These are phyloP conservation scores for Dryas iulia DNA, from an alignment of 1,140 invertebrate genomes.

Conservation along the genomic window DNA sequence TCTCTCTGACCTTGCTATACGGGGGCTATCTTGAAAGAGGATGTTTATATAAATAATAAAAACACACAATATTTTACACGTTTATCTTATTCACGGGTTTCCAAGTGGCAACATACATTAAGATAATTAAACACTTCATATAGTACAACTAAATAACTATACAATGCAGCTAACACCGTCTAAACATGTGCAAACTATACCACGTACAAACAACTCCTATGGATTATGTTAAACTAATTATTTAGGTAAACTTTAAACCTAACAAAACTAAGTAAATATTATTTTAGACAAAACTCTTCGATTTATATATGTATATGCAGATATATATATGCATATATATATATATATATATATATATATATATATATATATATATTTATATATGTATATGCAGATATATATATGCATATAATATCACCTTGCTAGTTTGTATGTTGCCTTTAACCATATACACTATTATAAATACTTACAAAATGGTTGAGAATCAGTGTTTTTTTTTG, in stretches of 20 bases:
- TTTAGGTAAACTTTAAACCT: background rate
- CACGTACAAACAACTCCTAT: background rate
- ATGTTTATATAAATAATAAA: too few relatives aligned
- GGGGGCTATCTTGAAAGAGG: too few relatives aligned
- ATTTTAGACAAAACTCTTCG: background rate
- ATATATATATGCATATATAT: background rate
- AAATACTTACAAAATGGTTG: too few relatives aligned
- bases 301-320: background rate
- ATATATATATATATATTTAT: too few relatives aligned
- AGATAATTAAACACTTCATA: slow-evolving; percentile 11
- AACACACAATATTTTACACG: background rate
- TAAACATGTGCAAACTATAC: background rate
- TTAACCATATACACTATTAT: too few relatives aligned
- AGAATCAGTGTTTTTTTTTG: too few relatives aligned
- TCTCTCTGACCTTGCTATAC: too few relatives aligned
- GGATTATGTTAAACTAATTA: background rate
- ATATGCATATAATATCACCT: too few relatives aligned
- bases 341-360: too few relatives aligned
- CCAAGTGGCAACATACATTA: slow-evolving; percentile 13
- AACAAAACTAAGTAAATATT: background rate
- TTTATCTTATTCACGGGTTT: background rate
- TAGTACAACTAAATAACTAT: slow-evolving; percentile 15
- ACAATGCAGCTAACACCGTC: slow-evolving; percentile 10
- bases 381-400: too few relatives aligned
- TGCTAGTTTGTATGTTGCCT: too few relatives aligned